These are phyloP conservation scores for Gasteruption jaculator DNA, from an alignment of 2,888 invertebrate genomes.

Conservation along the genomic window DNA sequence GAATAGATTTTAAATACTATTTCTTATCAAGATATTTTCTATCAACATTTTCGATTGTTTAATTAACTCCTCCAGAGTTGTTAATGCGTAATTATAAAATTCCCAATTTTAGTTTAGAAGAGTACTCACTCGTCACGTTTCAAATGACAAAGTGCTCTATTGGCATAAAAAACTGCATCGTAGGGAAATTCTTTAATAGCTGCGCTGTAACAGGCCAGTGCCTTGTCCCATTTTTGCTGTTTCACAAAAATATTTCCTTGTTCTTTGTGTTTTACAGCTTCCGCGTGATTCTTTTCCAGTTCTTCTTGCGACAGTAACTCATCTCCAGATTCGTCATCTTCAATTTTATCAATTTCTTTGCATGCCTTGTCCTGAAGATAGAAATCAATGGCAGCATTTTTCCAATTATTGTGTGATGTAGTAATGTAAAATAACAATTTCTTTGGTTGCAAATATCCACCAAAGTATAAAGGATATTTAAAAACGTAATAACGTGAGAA, in stretches of 20 bases:
- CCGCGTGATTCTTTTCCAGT: constrained; percentile 53
- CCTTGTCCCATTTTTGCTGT: constrained; percentile 75
- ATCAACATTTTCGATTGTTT: neutral
- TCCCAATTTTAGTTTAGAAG: constrained; percentile 1
- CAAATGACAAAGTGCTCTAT: constrained; percentile 81
- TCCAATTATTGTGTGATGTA: constrained; percentile 1
- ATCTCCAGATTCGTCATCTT: constrained; percentile 51
- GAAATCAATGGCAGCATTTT: no score
- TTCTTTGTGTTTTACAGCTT: constrained; percentile 68
- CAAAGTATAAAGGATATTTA: neutral
- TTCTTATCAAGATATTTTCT: neutral
- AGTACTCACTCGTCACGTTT: constrained; percentile 70
- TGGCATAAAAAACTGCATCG: constrained; percentile 79
- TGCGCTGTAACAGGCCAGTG: constrained; percentile 79
- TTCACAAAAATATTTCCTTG: constrained; percentile 82
- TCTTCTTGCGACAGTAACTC: constrained; percentile 53
- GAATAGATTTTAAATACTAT: constrained; percentile 12
- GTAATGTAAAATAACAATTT: neutral
- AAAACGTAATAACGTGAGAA: no score
- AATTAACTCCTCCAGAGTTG: neutral
- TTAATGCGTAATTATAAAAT: neutral
- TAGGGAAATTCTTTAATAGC: constrained; percentile 79
- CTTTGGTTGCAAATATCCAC: neutral
- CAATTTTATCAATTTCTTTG: constrained; percentile 52
- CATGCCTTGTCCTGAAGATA: constrained; percentile 61